phyloP scores from a whole-genome alignment of 2,797 vertebrate species.

The Rhincodon typus region DNA sequence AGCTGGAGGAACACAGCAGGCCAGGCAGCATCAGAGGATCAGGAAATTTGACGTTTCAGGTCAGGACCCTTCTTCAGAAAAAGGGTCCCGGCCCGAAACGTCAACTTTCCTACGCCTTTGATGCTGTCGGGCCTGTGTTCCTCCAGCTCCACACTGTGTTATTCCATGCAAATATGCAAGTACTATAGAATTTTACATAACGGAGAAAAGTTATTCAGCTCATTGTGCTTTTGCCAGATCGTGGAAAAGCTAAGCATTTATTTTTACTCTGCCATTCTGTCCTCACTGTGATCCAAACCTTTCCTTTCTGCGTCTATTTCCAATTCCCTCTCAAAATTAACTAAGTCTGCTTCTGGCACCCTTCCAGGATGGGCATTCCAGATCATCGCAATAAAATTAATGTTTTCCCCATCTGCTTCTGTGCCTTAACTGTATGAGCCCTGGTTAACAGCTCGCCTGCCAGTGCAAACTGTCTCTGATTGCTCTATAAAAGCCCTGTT shows the following conservation, averaged over 20 bases:
- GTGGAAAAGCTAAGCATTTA: neutral
- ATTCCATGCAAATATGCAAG: neutral
- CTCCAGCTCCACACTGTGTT: no score
- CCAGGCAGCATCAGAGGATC: no score
- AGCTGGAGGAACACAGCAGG: no score
- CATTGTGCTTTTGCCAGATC: neutral
- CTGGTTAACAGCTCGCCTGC: neutral
- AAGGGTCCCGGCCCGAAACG: no score
- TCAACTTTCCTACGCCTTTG: no score
- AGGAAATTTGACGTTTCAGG: no score
- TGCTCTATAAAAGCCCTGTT: neutral
- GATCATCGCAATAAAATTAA: neutral
- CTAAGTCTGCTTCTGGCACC: neutral
- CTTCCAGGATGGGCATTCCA: neutral
- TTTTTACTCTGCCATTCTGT: neutral
- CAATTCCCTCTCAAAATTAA: neutral
- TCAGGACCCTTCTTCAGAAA: no score
- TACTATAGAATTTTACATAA: neutral
- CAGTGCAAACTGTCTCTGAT: neutral
- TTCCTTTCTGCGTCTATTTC: neutral
- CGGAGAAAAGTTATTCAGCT: neutral
- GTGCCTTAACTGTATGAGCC: neutral
- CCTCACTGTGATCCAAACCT: neutral
- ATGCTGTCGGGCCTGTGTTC: no score
- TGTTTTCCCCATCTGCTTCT: neutral